phyloP scores from a whole-genome alignment of 2,888 invertebrate species.

The Campopleginae sp. region DNA sequence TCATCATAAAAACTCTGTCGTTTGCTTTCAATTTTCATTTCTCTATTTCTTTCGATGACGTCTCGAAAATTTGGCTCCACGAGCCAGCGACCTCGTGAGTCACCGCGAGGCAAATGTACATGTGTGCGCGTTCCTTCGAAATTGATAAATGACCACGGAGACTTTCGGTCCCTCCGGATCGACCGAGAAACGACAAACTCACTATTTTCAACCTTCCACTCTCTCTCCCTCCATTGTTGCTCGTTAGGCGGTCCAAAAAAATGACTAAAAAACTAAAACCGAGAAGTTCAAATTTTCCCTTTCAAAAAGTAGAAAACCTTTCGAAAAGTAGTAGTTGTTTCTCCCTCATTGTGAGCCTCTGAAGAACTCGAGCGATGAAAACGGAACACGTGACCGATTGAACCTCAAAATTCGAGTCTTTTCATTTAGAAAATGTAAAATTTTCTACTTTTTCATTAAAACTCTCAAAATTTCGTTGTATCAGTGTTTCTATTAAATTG shows the following conservation, averaged over 20 bases:
- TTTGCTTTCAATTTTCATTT: background rate
- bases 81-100: conserved; percentile 3
- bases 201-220: conserved; percentile 45
- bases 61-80: conserved; percentile 2
- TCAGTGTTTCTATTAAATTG: background rate
- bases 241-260: conserved; percentile 36
- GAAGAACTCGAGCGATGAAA: too few relatives aligned
- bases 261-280: background rate
- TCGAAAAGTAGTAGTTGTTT: too few relatives aligned
- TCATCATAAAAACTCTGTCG: background rate
- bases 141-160: conserved; percentile 57
- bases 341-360: too few relatives aligned
- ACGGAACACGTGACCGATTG: too few relatives aligned
- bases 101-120: conserved; percentile 24
- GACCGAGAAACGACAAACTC: conserved; percentile 27
- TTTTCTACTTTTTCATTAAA: background rate
- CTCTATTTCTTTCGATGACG: background rate
- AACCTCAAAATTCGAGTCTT: background rate
- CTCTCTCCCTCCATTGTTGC: conserved; percentile 57
- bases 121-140: conserved; percentile 9
- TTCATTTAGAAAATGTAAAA: background rate
- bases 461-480: background rate
- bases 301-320: too few relatives aligned
- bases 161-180: conserved; percentile 33
- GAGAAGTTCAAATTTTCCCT: background rate